A percentile compares a stretch with the other conserved stretches of the same genome.
Evolutionary conservation across 2,113 vertebrate genomes (phyloP).

Genomic region (Ginglymostoma cirratum): DNA sequence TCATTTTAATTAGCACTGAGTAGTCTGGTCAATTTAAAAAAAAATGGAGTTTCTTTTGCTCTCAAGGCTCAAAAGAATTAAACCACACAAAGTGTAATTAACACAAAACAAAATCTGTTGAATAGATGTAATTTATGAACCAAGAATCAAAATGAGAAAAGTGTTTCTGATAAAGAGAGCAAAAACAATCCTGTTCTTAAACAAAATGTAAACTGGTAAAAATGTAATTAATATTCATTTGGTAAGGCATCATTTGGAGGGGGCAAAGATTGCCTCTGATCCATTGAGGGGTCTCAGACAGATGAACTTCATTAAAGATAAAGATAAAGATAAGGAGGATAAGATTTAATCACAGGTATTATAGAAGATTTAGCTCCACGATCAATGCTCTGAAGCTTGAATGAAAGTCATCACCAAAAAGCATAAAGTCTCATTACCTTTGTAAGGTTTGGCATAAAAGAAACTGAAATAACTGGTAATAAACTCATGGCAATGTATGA

Average conservation of each 20-base stretch:
- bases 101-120: background rate
- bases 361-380: background rate
- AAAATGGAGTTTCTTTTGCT: background rate
- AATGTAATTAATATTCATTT: background rate
- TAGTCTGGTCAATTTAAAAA: background rate
- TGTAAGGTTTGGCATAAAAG: background rate
- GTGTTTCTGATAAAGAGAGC: background rate
- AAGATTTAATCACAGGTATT: background rate
- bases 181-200: background rate
- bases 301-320: background rate
- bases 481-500: background rate
- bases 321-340: background rate
- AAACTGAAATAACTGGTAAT: background rate
- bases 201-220: background rate
- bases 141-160: background rate
- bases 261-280: background rate
- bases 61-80: background rate
- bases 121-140: background rate
- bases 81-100: background rate
- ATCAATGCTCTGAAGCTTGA: background rate
- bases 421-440: background rate
- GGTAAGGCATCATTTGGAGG: background rate
- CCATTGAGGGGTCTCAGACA: background rate
- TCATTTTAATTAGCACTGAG: background rate
- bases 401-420: background rate